A percentile compares a stretch with the other conserved stretches of the same genome.
Conservation (phyloP, 2,888 invertebrate species). For the Agrotis puta region DNA sequence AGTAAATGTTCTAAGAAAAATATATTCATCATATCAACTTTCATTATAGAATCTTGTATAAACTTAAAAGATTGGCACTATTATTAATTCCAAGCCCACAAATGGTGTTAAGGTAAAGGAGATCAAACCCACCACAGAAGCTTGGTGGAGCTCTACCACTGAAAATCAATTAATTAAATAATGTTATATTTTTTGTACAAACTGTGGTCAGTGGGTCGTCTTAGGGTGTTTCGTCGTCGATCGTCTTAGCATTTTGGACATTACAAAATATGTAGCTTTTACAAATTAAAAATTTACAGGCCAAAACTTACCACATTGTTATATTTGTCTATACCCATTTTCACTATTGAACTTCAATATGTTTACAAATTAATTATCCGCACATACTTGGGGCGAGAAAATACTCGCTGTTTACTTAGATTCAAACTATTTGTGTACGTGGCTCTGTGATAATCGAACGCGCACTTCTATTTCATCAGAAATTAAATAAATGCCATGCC, state of each 20-base stretch:
- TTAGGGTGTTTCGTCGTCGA: too few species aligned
- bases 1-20: neutral
- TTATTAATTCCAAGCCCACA: neutral
- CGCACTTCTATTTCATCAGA: constrained; percentile 35
- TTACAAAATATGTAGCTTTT: too few species aligned
- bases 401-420: constrained; percentile 19
- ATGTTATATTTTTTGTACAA: neutral
- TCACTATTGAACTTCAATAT: constrained; percentile 40
- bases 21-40: neutral
- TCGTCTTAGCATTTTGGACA: too few species aligned
- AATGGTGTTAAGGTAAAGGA: neutral
- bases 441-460: constrained; percentile 32
- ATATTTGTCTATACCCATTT: constrained; percentile 83
- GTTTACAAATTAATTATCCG: constrained; percentile 8
- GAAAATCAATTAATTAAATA: neutral
- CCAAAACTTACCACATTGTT: constrained; percentile 73
- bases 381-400: constrained; percentile 27
- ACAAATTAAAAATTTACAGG: neutral
- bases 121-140: too few species aligned
- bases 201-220: too few species aligned
- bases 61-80: neutral
- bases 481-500: constrained; percentile 44
- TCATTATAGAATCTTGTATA: neutral
- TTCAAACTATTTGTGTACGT: constrained; percentile 47
- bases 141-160: neutral